A percentile compares a stretch with the other conserved stretches of the same genome.
Evolutionary conservation across 2,113 vertebrate species (phyloP).

Genomic region (Spheniscus mendiculus): DNA sequence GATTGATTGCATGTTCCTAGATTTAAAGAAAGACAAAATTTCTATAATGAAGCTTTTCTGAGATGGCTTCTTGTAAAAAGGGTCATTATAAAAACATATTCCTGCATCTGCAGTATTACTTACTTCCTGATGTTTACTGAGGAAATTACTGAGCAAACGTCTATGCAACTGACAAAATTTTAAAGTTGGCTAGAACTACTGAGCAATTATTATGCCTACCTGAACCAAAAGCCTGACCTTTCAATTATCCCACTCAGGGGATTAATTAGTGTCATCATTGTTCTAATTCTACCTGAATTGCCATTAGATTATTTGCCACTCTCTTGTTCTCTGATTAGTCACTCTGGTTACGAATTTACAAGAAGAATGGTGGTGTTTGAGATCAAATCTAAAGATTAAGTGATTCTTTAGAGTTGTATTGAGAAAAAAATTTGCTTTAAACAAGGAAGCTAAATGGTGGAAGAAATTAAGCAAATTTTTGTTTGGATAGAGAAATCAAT

Average conservation of each 20-base stretch:
- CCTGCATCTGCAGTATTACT: background rate
- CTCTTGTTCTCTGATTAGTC: background rate
- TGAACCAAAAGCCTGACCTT: background rate
- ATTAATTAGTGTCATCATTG: background rate
- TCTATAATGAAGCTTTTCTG: background rate
- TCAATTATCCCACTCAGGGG: background rate
- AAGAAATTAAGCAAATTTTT: background rate
- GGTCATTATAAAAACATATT: background rate
- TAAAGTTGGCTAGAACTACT: background rate
- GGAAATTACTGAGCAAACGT: background rate
- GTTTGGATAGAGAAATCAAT: background rate
- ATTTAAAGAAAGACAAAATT: background rate
- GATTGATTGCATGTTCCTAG: background rate
- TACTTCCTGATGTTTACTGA: background rate
- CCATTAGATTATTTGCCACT: background rate
- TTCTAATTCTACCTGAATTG: background rate
- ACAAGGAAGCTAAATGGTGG: background rate
- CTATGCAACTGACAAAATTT: background rate
- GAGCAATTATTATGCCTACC: background rate
- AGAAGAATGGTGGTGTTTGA: background rate
- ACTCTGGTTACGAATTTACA: background rate
- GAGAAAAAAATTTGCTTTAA: background rate
- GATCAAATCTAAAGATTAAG: background rate
- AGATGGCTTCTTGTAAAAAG: background rate
- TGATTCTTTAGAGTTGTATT: background rate